phyloP scores from a whole-genome alignment of 2,797 vertebrate species.

The Argyrosomus regius region DNA sequence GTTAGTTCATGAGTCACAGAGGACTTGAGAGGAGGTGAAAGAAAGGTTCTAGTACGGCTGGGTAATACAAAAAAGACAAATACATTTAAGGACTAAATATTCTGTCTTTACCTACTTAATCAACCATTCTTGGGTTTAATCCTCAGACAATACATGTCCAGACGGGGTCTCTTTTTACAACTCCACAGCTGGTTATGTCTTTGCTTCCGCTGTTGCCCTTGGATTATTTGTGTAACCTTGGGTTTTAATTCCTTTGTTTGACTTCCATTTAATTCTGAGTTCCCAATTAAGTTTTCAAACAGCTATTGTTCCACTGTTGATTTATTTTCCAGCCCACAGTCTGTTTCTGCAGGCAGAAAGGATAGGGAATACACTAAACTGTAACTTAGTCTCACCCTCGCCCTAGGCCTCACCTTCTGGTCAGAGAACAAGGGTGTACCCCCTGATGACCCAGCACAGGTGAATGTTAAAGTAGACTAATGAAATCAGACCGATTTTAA shows the following conservation, averaged over 20 bases:
- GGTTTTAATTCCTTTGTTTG: conserved; percentile 15
- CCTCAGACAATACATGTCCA: conserved; percentile 8
- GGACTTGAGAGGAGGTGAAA: conserved; percentile 25
- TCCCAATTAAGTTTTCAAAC: conserved; percentile 4
- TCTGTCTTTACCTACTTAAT: conserved; percentile 35
- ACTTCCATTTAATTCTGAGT: not conserved
- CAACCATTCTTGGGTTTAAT: conserved; percentile 32
- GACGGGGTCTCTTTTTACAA: not conserved
- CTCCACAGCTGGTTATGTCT: conserved; percentile 5
- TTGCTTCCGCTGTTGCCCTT: not conserved
- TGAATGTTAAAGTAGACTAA: conserved; percentile 37
- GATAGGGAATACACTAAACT: not conserved
- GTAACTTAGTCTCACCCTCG: not conserved
- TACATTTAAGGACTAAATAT: conserved; percentile 8
- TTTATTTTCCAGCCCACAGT: not conserved
- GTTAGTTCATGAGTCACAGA: conserved; percentile 42
- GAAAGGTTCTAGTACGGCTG: conserved; percentile 13
- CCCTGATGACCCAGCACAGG: conserved; percentile 22
- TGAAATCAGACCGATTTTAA: conserved; percentile 42
- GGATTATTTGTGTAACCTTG: not conserved
- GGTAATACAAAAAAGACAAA: conserved; percentile 13
- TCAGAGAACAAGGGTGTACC: conserved; percentile 21
- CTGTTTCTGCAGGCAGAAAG: not conserved
- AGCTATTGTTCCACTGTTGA: not conserved
- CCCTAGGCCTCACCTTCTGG: not conserved